Evolutionary conservation across 2,888 invertebrate genomes (phyloP), one percentile per base, ranked within the genome.

Genomic region (Crocallis elinguaria): DNA sequence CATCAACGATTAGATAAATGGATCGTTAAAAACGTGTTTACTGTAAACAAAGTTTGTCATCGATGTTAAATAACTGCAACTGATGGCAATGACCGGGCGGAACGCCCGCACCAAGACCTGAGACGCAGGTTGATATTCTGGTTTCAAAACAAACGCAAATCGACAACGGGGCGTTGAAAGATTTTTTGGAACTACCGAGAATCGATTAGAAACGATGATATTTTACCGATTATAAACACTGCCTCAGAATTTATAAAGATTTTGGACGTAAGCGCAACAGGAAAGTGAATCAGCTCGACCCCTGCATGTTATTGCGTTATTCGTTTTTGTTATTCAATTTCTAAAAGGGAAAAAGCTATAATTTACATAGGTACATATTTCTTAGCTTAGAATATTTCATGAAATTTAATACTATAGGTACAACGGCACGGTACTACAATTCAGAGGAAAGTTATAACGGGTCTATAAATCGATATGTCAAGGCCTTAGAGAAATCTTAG

Each of bases 11-110:
- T 66, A 73, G 76, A 77, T 79, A 79, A 79, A 77, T 64, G 70
- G 67, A 71, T 75, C 74, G 72, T 78, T 78, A 71, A 74, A 82
- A 86, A 81, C 77, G 66, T 80, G 79, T 84, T 84, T 82, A 78
- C 79, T 71, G 79, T 76, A 82, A 79, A 81, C 74, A 82, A 72
- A 66, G 66, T 82, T 82, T 84, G 82, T 80, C 79, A 77, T 75
- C 78, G 73, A 75, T 75, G 79, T 80, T 80, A 84, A 84, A 86
- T 89, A 89, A 89, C 89, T 88, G 90, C 89, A 88, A 86, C 75
- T 80, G 77, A 79, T 75, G 88, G 76, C 90, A 89, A 88, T 83
- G 90, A 89, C 89, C 90, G 80, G 73, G 71, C 77, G 73, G 67
- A 77, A 77, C 77, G 76, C 78, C 75, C 67, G 72, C 36, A 44